Percentiles rank a stretch among this genome's conserved stretches.
Evolutionary conservation across 2,888 invertebrate genomes (phyloP).

Genomic region (Reticulitermes lucifugus): DNA sequence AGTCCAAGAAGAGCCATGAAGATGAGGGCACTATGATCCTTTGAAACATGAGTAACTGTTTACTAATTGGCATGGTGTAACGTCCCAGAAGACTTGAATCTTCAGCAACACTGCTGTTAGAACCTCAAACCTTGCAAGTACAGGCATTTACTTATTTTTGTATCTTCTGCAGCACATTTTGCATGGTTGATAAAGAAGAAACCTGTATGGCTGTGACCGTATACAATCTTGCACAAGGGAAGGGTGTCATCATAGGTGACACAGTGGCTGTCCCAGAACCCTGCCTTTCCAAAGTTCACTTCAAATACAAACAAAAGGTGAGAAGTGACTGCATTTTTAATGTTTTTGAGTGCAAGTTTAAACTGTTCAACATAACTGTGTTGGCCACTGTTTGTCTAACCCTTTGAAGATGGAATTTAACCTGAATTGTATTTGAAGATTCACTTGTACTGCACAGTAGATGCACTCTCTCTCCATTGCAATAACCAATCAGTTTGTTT

Average conservation of each 20-base stretch:
- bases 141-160: slow-evolving; percentile 1
- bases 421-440: no score
- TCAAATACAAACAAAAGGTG: slow-evolving; percentile 70
- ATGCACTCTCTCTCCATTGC: no score
- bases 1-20: no score
- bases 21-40: no score
- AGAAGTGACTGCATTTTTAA: slow-evolving; percentile 53
- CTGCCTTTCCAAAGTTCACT: slow-evolving; percentile 69
- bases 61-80: no score
- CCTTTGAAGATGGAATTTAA: no score
- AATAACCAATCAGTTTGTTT: no score
- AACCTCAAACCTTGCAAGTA: no score
- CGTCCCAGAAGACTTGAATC: no score
- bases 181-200: slow-evolving; percentile 79
- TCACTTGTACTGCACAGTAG: no score
- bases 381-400: background rate
- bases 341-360: background rate
- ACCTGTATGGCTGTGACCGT: slow-evolving; percentile 81
- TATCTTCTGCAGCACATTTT: slow-evolving; percentile 77
- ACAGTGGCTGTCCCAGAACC: slow-evolving; percentile 86
- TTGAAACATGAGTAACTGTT: no score
- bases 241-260: slow-evolving; percentile 88
- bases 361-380: background rate
- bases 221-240: slow-evolving; percentile 85
- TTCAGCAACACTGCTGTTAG: no score